phyloP scores from a whole-genome alignment of 2,113 vertebrate species.

The Chlorodrepanis virens region DNA sequence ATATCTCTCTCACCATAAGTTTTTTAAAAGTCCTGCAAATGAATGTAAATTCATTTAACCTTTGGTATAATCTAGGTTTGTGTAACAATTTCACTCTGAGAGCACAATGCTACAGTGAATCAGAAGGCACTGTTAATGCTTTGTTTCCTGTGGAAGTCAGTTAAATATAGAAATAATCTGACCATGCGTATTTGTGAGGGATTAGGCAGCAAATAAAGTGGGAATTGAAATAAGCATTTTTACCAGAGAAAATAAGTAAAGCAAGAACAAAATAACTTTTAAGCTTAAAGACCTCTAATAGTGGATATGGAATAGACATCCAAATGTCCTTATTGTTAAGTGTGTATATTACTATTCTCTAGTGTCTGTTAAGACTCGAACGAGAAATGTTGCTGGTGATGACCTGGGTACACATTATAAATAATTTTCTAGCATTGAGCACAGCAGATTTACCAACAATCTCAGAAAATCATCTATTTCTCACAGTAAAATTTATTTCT shows the following conservation, averaged over 20 bases:
- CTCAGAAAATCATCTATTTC: not conserved
- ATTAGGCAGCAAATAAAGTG: not conserved
- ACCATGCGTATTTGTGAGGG: not conserved
- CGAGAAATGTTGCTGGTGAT: not conserved
- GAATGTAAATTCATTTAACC: not conserved
- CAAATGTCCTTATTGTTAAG: not conserved
- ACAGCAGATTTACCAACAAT: not conserved
- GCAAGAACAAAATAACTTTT: not conserved
- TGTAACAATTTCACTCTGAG: not conserved
- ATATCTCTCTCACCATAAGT: not conserved
- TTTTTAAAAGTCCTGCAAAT: not conserved
- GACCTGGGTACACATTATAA: not conserved
- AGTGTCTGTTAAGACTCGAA: not conserved
- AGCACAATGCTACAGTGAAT: not conserved
- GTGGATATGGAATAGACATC: not conserved
- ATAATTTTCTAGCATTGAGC: not conserved
- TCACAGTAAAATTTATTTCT: not conserved
- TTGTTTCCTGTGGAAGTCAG: not conserved
- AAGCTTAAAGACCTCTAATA: not conserved
- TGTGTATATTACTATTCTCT: not conserved
- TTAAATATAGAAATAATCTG: not conserved
- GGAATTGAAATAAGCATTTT: not conserved
- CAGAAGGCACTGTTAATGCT: not conserved
- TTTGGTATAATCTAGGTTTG: not conserved
- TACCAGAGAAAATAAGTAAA: not conserved